Base-by-base conservation (phyloP, 2,113 vertebrate genomes). In the Platycercus adscitus region DNA sequence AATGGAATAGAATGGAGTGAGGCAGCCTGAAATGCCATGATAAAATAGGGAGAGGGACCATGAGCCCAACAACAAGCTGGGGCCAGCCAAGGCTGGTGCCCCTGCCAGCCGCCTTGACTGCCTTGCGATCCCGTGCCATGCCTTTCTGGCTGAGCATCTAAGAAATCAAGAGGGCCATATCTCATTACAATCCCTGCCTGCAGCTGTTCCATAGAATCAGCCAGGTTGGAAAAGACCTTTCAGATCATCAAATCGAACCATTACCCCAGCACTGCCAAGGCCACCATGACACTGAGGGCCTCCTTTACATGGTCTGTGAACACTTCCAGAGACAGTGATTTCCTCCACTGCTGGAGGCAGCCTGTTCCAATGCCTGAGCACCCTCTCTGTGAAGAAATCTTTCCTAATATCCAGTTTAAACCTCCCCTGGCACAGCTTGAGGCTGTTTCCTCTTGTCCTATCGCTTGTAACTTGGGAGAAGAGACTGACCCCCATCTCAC, bases 51-150 rank as follows among this genome's bases (percentile, higher is more conserved):
- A 82, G 47, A 33, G 18, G 23, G 37, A 56, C 1, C 20, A 18
- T 0, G 4, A 81, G 61, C 25, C 21, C 31, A 46, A 76, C 31
- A 46, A 76, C 18, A 58, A 55, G 68, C 18, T 1, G 7, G 43
- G 41, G 13, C 41, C 5, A 3, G 28, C 8, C 2, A 15, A 55
- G 23, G 56, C 70, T 24, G 60, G 41, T 20, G 28, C 29, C 19
- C 29, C 13, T 9, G 31, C 29, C 71, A 49, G 55, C 43, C 5
- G 2, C 53, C 56, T 69, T 0, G 0, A 6, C 26, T 23, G 43
- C 70, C 33, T 41, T 47, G 47, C 39, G 2, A 31, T n/a, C 5
- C 63, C 0, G 9, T 6, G 37, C 77, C 72, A 4, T 9, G 69
- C 0, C 0, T 53, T 81, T 46, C 60, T 75, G 65, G 29, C 50